phyloP scores from a whole-genome alignment of 2,797 vertebrate species.

The Vireo griseus region DNA sequence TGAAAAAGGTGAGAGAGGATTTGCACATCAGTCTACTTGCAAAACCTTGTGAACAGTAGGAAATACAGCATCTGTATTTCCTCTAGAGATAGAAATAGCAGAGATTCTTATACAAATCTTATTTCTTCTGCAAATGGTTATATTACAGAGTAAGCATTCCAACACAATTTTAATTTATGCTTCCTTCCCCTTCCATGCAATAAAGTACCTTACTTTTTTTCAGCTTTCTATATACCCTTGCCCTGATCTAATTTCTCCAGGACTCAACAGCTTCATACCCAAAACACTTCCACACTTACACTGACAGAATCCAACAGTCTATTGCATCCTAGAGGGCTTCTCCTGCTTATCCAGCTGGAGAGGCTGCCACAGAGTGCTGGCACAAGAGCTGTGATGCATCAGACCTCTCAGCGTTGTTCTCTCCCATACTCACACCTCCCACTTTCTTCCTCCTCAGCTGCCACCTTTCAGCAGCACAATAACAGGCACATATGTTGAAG shows the following conservation, averaged over 20 bases:
- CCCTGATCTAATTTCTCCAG: neutral
- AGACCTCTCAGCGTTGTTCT: neutral
- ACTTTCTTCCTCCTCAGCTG: neutral
- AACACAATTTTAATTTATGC: neutral
- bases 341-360: neutral
- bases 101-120: neutral
- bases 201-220: neutral
- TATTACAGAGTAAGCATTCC: neutral
- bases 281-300: neutral
- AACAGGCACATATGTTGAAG: neutral
- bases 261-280: neutral
- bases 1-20: neutral
- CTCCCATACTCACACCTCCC: neutral
- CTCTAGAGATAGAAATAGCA: neutral
- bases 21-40: neutral
- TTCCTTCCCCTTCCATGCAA: neutral
- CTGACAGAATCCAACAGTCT: neutral
- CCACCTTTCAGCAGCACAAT: neutral
- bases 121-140: neutral
- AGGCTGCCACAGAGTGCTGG: neutral
- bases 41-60: neutral
- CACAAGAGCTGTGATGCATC: neutral
- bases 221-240: neutral
- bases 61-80: neutral
- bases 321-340: neutral